phyloP scores from a whole-genome alignment of 1,140 invertebrate species.

The Drosophila santomea region DNA sequence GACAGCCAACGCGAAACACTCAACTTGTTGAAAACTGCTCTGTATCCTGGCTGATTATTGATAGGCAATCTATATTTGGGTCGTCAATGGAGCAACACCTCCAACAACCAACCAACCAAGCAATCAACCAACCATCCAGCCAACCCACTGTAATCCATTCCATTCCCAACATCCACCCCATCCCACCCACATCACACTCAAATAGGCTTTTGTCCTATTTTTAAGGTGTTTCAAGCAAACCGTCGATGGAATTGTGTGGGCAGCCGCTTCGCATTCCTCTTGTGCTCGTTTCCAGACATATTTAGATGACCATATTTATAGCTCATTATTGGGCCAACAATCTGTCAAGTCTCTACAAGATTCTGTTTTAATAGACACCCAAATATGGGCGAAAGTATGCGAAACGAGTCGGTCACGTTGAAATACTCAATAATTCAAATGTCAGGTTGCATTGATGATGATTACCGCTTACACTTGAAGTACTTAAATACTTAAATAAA shows the following conservation, averaged over 20 bases:
- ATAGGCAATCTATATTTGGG: slow-evolving; percentile 54
- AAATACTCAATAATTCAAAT: slow-evolving; percentile 18
- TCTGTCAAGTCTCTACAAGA: slow-evolving; percentile 48
- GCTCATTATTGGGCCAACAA: slow-evolving; percentile 59
- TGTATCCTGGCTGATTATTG: slow-evolving; percentile 53
- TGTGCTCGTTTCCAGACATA: slow-evolving; percentile 44
- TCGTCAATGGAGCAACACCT: slow-evolving; percentile 33
- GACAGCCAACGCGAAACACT: slow-evolving; percentile 13
- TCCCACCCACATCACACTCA: slow-evolving; percentile 41
- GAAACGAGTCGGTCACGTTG: slow-evolving; percentile 23
- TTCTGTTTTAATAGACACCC: slow-evolving; percentile 62
- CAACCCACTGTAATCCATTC: slow-evolving; percentile 5
- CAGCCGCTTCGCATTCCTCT: slow-evolving; percentile 21
- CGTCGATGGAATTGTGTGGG: slow-evolving; percentile 45
- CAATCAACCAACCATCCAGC: neutral
- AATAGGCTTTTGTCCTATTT: slow-evolving; percentile 71
- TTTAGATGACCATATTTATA: slow-evolving; percentile 66
- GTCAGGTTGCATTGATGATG: too few species aligned
- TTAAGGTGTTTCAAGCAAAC: slow-evolving; percentile 61
- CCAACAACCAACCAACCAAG: neutral
- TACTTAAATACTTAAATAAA: too few species aligned
- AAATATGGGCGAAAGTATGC: slow-evolving; percentile 51
- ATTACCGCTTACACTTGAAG: too few species aligned
- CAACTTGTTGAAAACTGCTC: slow-evolving; percentile 46
- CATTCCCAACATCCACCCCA: slow-evolving; percentile 1